phyloP scores from a whole-genome alignment of 2,797 vertebrate genomes.

The Sebastiscus albofasciatus region DNA sequence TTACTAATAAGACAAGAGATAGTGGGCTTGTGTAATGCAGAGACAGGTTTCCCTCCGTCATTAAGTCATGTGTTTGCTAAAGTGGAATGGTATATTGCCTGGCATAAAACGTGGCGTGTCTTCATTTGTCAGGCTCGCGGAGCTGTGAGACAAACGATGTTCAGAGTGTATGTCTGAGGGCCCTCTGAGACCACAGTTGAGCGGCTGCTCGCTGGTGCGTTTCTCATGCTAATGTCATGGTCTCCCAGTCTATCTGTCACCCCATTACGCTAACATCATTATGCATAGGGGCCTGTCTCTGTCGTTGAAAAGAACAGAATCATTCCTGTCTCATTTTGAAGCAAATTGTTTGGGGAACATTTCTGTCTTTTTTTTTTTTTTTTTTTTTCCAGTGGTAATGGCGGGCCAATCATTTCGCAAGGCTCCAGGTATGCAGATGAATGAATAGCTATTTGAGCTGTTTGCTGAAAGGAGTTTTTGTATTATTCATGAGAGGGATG shows the following conservation, averaged over 20 bases:
- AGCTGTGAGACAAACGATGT: slow-evolving; percentile 75
- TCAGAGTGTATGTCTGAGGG: slow-evolving; percentile 74
- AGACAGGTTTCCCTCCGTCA: slow-evolving; percentile 58
- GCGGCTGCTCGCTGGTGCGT: slow-evolving; percentile 85
- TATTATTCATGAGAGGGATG: slow-evolving; percentile 83
- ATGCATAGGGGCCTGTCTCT: slow-evolving; percentile 82
- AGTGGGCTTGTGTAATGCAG: slow-evolving; percentile 50
- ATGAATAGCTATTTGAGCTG: slow-evolving; percentile 83
- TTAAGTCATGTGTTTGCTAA: slow-evolving; percentile 77
- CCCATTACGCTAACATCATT: slow-evolving; percentile 87
- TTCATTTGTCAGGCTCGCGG: slow-evolving; percentile 81
- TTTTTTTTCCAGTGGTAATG: slow-evolving; percentile 63
- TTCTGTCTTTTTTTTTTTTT: slow-evolving; percentile 58
- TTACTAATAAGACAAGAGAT: slow-evolving; percentile 70
- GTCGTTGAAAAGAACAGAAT: slow-evolving; percentile 83
- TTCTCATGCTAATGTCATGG: slow-evolving; percentile 87
- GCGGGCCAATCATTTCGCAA: slow-evolving; percentile 82
- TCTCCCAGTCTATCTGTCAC: slow-evolving; percentile 85
- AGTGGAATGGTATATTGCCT: slow-evolving; percentile 75
- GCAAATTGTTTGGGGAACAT: slow-evolving; percentile 87
- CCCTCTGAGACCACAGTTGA: slow-evolving; percentile 83
- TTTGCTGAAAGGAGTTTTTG: slow-evolving; percentile 81
- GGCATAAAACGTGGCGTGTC: slow-evolving; percentile 75
- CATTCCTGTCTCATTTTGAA: slow-evolving; percentile 85
- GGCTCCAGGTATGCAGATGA: slow-evolving; percentile 85